Conservation (phyloP, 1,140 invertebrate species). For the Bombus superbus region DNA sequence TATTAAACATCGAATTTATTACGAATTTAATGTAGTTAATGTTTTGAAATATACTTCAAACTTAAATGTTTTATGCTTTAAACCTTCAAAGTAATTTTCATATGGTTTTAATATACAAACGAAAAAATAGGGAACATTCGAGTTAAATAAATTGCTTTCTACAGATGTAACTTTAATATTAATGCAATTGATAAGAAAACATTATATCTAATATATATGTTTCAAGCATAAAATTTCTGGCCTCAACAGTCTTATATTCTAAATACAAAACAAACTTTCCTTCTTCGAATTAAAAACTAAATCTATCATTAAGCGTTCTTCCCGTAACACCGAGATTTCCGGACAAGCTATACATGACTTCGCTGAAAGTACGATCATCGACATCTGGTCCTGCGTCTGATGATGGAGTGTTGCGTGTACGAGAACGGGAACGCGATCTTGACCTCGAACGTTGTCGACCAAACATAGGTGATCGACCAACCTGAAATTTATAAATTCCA, state of each 20-base stretch:
- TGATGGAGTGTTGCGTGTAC: slow-evolving; percentile 65
- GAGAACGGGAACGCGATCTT: slow-evolving; percentile 77
- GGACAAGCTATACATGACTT: slow-evolving; percentile 79
- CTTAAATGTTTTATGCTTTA: slow-evolving; percentile 19
- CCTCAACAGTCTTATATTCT: slow-evolving; percentile 65
- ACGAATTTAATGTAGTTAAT: slow-evolving; percentile 13
- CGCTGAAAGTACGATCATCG: slow-evolving; percentile 78
- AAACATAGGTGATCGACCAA: slow-evolving; percentile 63
- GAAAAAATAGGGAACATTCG: slow-evolving; percentile 5
- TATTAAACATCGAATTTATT: slow-evolving; percentile 7
- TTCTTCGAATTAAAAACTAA: slow-evolving; percentile 72
- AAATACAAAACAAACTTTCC: slow-evolving; percentile 57
- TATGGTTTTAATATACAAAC: slow-evolving; percentile 9
- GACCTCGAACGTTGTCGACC: slow-evolving; percentile 67
- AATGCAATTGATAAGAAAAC: slow-evolving; percentile 24
- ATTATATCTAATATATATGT: slow-evolving; percentile 3
- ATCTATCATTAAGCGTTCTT: slow-evolving; percentile 81
- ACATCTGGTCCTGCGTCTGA: slow-evolving; percentile 63
- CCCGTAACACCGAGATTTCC: slow-evolving; percentile 76
- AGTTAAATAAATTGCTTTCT: neutral
- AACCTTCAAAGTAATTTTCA: slow-evolving; percentile 25
- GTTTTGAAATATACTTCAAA: neutral
- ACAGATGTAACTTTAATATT: slow-evolving; percentile 32
- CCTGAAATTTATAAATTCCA: slow-evolving; percentile 45
- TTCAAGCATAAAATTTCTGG: slow-evolving; percentile 47